phyloP scores from a whole-genome alignment of 2,113 vertebrate species.

The Gymnarchus niloticus region DNA sequence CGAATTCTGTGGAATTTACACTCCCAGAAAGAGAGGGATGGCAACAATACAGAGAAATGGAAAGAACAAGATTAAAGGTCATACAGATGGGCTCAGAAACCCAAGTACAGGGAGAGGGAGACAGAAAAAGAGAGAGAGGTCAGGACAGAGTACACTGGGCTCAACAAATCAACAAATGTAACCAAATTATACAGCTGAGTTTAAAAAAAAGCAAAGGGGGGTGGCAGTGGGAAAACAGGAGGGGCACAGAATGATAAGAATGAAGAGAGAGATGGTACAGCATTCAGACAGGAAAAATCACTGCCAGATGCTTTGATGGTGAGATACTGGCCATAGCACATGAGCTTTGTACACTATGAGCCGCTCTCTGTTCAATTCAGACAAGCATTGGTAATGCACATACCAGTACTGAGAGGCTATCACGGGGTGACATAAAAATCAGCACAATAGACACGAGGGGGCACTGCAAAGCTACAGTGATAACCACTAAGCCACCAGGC shows the following conservation, averaged over 20 bases:
- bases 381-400: not conserved
- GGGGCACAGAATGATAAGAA: not conserved
- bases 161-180: not conserved
- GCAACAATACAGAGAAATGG: constrained; percentile 38
- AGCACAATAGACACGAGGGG: not conserved
- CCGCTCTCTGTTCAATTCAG: not conserved
- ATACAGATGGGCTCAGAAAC: not conserved
- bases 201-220: not conserved
- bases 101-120: not conserved
- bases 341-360: not conserved
- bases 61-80: constrained; percentile 25
- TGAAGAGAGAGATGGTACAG: not conserved
- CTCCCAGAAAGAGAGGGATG: constrained; percentile 30
- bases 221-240: not conserved
- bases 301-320: not conserved
- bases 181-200: not conserved
- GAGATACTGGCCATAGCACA: not conserved
- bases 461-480: not conserved
- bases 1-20: constrained; percentile 34
- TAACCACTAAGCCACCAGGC: not conserved
- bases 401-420: not conserved
- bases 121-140: not conserved
- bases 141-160: not conserved
- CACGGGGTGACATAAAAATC: not conserved
- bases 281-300: not conserved